Evolutionary conservation across 2,888 invertebrate genomes (phyloP), one percentile per base, ranked within the genome.

Genomic region (Andrena fulva): DNA sequence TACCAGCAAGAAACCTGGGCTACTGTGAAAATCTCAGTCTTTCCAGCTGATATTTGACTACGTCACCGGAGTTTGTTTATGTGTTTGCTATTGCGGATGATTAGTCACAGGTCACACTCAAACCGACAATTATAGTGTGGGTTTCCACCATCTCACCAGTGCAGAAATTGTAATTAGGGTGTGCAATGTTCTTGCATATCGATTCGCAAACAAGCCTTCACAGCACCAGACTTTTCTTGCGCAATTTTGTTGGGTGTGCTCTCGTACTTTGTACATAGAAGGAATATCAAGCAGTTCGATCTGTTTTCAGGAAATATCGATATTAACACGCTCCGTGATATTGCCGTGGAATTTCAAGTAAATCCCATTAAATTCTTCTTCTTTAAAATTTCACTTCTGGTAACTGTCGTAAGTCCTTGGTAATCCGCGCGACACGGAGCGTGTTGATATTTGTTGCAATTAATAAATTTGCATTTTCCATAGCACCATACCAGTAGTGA

Each of bases 1-100:
- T 98, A 98, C 96, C 98, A 97, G 96, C 96, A 95, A 96, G 96
- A 96, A 98, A 96, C 96, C 98, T 97, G 98, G 96, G 97, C 90
- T 91, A 95, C 93, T 94, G 93, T 94, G 94, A 94, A 92, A 93
- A 95, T 95, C 97, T 97, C 97, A 97, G 97, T 98, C 98, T 98
- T 99, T 98, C 98, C 98, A 98, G 98, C 98, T 99, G 98, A 99
- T 99, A 99, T 98, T 98, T 97, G 96, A 95, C 95, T 95, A 94
- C 93, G 91, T 84, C 86, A 92, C 92, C 92, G 89, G 92, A 91
- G 90, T 89, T 77, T 16, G 16, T 82, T 74, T 86, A 85, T 86
- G 84, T 78, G 77, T 84, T 87, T 86, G 81, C 73, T 89, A 87
- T 87, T 88, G 85, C 85, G 82, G 90, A 42, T 42, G 42, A 93